Conservation (phyloP, 1,140 invertebrate genomes). For the Marisa cornuarietis region DNA sequence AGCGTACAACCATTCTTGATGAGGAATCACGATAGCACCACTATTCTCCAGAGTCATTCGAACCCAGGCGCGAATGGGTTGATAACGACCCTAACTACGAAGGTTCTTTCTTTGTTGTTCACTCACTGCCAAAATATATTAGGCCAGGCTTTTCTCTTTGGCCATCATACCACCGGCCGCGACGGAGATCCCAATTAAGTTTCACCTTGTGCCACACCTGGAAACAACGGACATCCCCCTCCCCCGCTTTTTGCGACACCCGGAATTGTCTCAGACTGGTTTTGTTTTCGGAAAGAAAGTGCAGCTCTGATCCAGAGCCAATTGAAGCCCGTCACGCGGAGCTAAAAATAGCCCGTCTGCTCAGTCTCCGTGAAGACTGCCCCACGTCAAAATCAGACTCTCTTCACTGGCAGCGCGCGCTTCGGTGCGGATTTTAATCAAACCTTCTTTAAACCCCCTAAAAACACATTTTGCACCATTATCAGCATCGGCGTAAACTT, state of each 20-base stretch:
- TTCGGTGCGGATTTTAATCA: constrained; percentile 13
- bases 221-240: not conserved
- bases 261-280: not conserved
- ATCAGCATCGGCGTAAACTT: constrained; percentile 25
- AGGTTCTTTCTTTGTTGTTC: too few relatives aligned
- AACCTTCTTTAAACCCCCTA: constrained; percentile 21
- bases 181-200: not conserved
- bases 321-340: not conserved
- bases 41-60: too few relatives aligned
- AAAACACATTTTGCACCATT: constrained; percentile 24
- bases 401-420: not conserved
- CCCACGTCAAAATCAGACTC: constrained; percentile 3
- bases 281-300: too few relatives aligned
- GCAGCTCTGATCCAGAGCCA: too few relatives aligned
- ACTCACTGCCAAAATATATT: too few relatives aligned
- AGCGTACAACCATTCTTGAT: too few relatives aligned
- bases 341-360: constrained; percentile 6
- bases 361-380: not conserved
- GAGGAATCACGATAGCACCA: too few relatives aligned
- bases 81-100: too few relatives aligned
- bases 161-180: too few relatives aligned
- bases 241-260: not conserved
- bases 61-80: too few relatives aligned
- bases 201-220: not conserved
- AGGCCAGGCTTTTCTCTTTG: too few relatives aligned